Evolutionary conservation across 37 sponge, comb jelly and placozoan genomes (phyloP).

Genomic region (Axinella damicornis): DNA sequence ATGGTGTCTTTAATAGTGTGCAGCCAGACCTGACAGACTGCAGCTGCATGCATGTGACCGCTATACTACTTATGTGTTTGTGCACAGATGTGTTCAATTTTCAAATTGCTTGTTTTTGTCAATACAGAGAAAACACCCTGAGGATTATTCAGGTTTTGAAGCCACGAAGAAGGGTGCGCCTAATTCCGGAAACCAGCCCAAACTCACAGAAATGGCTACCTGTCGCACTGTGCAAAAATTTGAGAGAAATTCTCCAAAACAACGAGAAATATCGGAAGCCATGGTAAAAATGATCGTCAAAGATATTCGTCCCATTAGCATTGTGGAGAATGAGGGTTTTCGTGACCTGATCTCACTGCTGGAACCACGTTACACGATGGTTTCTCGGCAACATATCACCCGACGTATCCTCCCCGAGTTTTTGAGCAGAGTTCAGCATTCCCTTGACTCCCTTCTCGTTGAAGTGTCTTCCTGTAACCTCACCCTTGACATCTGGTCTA

Average conservation of each 20-base stretch:
- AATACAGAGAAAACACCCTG: too few relatives aligned
- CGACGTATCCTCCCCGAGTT: neutral
- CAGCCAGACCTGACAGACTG: too few relatives aligned
- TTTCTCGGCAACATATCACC: neutral
- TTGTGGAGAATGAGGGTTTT: slow-evolving; percentile 15
- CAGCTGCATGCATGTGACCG: too few relatives aligned
- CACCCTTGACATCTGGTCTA: slow-evolving; percentile 25
- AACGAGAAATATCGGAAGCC: neutral
- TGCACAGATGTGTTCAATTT: too few relatives aligned
- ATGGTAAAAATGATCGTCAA: slow-evolving; percentile 15
- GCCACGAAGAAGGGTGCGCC: too few relatives aligned
- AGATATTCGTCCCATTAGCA: slow-evolving; percentile 1
- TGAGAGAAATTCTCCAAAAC: neutral
- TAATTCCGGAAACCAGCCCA: too few relatives aligned
- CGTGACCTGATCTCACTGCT: neutral
- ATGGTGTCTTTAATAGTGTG: too few relatives aligned
- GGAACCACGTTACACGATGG: slow-evolving; percentile 13
- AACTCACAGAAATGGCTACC: too few relatives aligned
- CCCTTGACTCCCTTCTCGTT: neutral
- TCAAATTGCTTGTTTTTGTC: too few relatives aligned
- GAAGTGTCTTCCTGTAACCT: neutral
- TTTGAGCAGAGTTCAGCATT: neutral
- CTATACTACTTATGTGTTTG: too few relatives aligned
- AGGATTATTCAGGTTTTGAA: too few relatives aligned
- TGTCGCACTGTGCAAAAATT: neutral